Evolutionary conservation across 2,113 vertebrate genomes (phyloP).

Genomic region (Lamprotornis superbus): DNA sequence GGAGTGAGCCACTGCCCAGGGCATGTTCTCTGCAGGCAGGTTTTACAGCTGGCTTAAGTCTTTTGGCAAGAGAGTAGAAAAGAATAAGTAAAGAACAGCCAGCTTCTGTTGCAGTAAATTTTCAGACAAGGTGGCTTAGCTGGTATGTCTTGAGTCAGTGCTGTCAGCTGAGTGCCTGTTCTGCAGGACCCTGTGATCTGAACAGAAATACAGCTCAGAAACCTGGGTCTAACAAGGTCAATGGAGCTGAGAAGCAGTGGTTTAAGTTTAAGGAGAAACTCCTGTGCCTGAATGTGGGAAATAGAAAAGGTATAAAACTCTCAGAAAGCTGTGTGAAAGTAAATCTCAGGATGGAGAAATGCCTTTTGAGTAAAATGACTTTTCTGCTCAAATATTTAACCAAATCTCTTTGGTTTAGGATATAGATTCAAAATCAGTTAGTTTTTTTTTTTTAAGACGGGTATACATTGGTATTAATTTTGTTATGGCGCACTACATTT

Average conservation of each 20-base stretch:
- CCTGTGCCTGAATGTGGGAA: not conserved
- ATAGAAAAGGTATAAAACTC: too few relatives aligned
- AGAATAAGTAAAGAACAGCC: not conserved
- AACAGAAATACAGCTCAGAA: not conserved
- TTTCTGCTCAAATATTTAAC: not conserved
- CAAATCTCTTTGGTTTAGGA: not conserved
- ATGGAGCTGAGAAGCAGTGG: not conserved
- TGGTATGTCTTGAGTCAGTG: not conserved
- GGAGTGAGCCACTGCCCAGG: not conserved
- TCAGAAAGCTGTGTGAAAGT: too few relatives aligned
- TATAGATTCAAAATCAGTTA: not conserved
- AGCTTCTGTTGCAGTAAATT: not conserved
- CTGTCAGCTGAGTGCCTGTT: not conserved
- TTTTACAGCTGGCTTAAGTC: not conserved
- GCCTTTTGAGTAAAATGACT: not conserved
- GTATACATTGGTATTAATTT: not conserved
- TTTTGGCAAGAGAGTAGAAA: not conserved
- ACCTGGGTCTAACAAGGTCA: not conserved
- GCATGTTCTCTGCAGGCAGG: not conserved
- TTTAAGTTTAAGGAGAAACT: not conserved
- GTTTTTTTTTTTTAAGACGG: accelerated
- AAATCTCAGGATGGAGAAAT: too few relatives aligned
- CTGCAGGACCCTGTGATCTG: not conserved
- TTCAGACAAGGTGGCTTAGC: not conserved
- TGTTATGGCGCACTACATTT: not conserved